Percentiles rank a stretch among this genome's conserved stretches.
Evolutionary conservation across 2,888 invertebrate species (phyloP).

Genomic region (Aricia artaxerxes): DNA sequence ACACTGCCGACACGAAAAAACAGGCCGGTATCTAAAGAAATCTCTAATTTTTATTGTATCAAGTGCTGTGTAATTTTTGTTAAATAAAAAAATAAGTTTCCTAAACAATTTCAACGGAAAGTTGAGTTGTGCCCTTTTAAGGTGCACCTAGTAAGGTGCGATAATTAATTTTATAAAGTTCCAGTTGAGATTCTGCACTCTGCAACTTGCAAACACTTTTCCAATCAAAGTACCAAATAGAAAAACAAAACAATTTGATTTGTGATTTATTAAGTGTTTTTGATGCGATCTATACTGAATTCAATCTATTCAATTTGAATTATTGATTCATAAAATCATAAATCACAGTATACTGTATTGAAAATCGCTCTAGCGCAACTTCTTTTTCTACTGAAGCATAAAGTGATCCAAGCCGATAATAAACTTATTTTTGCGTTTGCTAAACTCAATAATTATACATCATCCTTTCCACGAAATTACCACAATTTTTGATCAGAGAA

Average conservation of each 20-base stretch:
- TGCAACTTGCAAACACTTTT: too few relatives aligned
- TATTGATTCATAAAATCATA: not conserved
- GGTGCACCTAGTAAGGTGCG: too few relatives aligned
- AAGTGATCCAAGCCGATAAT: not conserved
- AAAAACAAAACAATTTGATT: not conserved
- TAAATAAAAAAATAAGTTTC: too few relatives aligned
- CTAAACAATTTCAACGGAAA: too few relatives aligned
- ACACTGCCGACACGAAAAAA: slow-evolving; percentile 37
- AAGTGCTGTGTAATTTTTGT: too few relatives aligned
- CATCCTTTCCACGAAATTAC: slow-evolving; percentile 4
- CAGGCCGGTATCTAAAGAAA: not conserved
- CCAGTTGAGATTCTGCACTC: too few relatives aligned
- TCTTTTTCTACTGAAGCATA: not conserved
- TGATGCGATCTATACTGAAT: not conserved
- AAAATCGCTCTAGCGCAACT: not conserved
- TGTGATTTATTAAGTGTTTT: not conserved
- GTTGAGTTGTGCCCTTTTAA: too few relatives aligned
- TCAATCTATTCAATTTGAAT: not conserved
- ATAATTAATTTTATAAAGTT: too few relatives aligned
- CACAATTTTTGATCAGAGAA: too few relatives aligned
- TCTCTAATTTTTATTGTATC: not conserved
- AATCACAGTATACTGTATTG: not conserved
- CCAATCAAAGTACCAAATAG: too few relatives aligned
- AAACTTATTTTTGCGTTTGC: not conserved
- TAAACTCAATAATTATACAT: not conserved